phyloP scores from a whole-genome alignment of 2,113 vertebrate genomes.

The Indri indri region DNA sequence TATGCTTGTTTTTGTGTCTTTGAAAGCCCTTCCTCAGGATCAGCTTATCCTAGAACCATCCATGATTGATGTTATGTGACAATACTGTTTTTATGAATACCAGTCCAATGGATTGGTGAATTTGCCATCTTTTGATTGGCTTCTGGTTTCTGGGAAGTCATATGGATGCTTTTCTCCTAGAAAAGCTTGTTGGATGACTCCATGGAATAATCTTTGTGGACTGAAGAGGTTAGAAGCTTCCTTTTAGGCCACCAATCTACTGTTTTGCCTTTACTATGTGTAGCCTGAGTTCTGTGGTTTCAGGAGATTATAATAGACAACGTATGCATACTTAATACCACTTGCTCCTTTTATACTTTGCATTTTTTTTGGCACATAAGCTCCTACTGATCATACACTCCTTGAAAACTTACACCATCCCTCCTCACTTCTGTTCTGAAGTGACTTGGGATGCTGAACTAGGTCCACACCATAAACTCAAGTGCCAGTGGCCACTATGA shows the following conservation, averaged over 20 bases:
- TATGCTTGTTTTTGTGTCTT: neutral
- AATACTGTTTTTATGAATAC: neutral
- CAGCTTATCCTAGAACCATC: neutral
- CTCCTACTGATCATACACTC: neutral
- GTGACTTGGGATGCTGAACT: neutral
- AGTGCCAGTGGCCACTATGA: neutral
- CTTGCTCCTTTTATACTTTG: neutral
- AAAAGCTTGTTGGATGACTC: slow-evolving; percentile 36
- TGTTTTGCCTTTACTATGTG: neutral
- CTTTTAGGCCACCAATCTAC: neutral
- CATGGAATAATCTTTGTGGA: neutral
- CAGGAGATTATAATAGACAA: neutral
- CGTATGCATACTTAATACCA: rapidly evolving
- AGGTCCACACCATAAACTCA: neutral
- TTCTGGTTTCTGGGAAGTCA: slow-evolving; percentile 41
- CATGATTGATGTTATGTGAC: neutral
- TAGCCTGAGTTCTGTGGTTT: neutral
- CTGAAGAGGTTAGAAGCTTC: neutral
- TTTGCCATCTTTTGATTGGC: neutral
- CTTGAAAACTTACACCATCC: neutral
- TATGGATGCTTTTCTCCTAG: neutral
- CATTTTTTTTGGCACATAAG: neutral
- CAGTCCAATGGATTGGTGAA: neutral
- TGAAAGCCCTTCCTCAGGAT: neutral
- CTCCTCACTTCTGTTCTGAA: neutral